Evolutionary conservation across 92 coral and sea anemone genomes (phyloP), one percentile per base, ranked within the genome.

Genomic region (Phenganax subtilis): DNA sequence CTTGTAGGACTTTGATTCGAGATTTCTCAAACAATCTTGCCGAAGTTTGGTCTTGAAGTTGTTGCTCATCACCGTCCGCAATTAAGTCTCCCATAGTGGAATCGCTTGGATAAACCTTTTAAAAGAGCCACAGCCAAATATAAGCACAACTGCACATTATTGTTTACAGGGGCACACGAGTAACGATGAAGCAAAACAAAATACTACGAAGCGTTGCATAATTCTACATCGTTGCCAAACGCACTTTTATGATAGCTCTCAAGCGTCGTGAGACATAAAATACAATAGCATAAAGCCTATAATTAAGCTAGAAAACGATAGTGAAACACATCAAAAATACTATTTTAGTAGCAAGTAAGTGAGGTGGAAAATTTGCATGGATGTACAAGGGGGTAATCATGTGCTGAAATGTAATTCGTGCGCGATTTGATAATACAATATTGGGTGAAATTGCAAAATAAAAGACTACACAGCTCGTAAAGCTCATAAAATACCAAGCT

Each of bases 1-100:
- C 99, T 90, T 97, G 93, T 51, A 96, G 91, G 3, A 96, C 99
- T 88, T 96, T 96, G 86, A 96, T 96, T 84, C 99, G 90, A 61
- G 99, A 96, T 86, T 97, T 87, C 85, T 96, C 99, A 85, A 96
- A 96, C 29, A 96, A 89, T 80, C 97, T 84, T 29, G 99, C 97
- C 14, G 97, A 90, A 54, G 96, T 89, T 59, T 96, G 96, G 67
- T 94, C 98, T 20, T 20, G 25, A 92, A 94, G 90, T 96, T 94
- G 90, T 57, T 90, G 90, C 56, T 94, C 97, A 57, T 89, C 92
- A 11, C 88, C 93, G 55, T 90, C 83, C 67, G 65, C 90, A 82
- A 75, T 81, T 85, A 71, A 44, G 62, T 79, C 83, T 16, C 83
- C 83, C 83, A 79, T 79, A 63, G 72, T 27, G 54, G 12, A 28